Evolutionary conservation across 2,888 invertebrate genomes (phyloP).

Genomic region (Masnerella sp.): DNA sequence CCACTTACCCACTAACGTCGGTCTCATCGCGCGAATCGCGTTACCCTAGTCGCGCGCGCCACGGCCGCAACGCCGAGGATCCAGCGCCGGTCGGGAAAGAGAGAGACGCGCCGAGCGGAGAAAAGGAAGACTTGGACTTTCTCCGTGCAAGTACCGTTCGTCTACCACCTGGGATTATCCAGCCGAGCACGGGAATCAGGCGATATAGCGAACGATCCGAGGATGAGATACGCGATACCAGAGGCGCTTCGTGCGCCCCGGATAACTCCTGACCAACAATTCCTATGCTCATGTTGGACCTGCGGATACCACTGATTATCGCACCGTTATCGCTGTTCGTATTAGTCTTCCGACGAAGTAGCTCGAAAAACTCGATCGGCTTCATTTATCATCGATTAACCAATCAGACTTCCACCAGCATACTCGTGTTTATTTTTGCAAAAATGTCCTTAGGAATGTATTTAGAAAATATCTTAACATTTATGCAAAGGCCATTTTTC

Average conservation of each 20-base stretch:
- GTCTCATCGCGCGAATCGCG: conserved; percentile 48
- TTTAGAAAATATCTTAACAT: too few species aligned
- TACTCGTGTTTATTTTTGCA: too few species aligned
- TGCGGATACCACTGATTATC: too few species aligned
- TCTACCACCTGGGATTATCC: conserved; percentile 63
- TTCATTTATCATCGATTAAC: too few species aligned
- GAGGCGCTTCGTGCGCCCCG: neutral
- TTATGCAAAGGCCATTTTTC: too few species aligned
- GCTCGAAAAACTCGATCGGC: too few species aligned
- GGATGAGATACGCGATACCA: conserved; percentile 2
- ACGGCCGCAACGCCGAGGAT: conserved; percentile 23
- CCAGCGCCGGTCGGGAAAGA: conserved; percentile 29
- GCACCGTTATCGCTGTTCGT: too few species aligned
- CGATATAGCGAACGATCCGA: conserved; percentile 2
- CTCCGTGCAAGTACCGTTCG: conserved; percentile 76
- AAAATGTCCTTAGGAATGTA: too few species aligned
- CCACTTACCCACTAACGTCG: conserved; percentile 76
- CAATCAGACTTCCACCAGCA: too few species aligned
- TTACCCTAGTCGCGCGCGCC: conserved; percentile 43
- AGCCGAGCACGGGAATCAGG: conserved; percentile 28
- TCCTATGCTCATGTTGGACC: too few species aligned
- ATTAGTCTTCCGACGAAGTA: too few species aligned
- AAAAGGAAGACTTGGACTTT: conserved; percentile 68
- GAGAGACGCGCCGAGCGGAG: conserved; percentile 42
- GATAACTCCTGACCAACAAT: neutral